These are phyloP conservation scores for Pseudococcus jackbeardsleyi DNA, from an alignment of 2,888 invertebrate species.

Conservation along the genomic window DNA sequence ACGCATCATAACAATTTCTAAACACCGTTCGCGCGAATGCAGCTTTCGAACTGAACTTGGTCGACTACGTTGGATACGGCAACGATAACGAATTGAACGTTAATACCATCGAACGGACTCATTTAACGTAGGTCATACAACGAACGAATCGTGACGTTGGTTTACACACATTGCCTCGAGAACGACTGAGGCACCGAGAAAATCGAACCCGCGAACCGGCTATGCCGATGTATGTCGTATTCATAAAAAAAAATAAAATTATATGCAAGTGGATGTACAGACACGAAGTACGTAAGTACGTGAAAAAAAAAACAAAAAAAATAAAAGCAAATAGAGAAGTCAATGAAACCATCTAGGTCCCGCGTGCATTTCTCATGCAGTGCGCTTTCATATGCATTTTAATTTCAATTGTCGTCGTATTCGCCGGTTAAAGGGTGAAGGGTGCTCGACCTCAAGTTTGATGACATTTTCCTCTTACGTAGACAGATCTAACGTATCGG, in stretches of 20 bases:
- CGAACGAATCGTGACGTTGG: conserved; percentile 35
- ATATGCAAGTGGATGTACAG: background rate
- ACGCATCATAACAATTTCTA: conserved; percentile 20
- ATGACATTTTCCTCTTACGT: background rate
- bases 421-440: background rate
- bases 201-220: conserved; percentile 14
- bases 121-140: conserved; percentile 34
- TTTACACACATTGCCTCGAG: background rate
- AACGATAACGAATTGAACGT: conserved; percentile 49
- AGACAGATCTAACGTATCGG: background rate
- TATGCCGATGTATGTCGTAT: background rate
- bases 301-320: background rate
- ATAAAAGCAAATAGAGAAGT: background rate
- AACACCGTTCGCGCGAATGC: background rate
- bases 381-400: conserved; percentile 12
- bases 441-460: conserved; percentile 6
- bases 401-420: background rate
- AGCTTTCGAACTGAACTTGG: conserved; percentile 44
- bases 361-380: background rate
- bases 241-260: background rate
- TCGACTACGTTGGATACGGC: conserved; percentile 22
- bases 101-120: background rate
- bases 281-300: too few species aligned
- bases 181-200: background rate
- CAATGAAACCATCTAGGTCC: conserved; percentile 14